Base-by-base conservation (phyloP, 1,140 invertebrate species). In the Chymomyza costata region DNA sequence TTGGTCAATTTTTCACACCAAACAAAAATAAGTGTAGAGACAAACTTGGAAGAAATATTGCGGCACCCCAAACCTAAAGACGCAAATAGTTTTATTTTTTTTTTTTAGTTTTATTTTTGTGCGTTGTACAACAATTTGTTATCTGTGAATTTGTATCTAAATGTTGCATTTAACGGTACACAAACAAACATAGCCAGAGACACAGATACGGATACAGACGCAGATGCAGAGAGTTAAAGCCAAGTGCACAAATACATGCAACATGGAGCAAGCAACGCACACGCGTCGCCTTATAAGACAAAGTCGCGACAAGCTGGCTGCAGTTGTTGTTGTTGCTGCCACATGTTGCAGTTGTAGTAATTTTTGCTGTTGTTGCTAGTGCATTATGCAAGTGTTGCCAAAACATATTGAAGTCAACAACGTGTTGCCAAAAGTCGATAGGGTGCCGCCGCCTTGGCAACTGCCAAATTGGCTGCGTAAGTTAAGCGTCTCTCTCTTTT, bases 91-190 rank as follows among this genome's bases (percentile, higher is more conserved):
- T 50, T 63, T 67, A 39, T 34, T 56, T 61, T 61, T 25, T 25
- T 59, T 45, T 48, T 47, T 17, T 18, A 10, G 11, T 37, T 45
- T 18, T 10, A 8, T 30, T 41, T 25, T 25, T 25, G 21, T 25
- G 37, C 47, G 58, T 73, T 73, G 63, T 74, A 64, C 69, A 73
- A 64, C 69, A 64, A 74, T 74, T 74, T 74, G 69, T 74, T 74
- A 74, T 74, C 69, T 69, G 30, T 21, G 59, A 54, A 74, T 41
- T 73, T 68, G 69, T 68, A 73, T 68, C 69, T 73, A 74, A 73
- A 60, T 59, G 69, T 60, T 74, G 69, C 69, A 74, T 63, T 74
- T 73, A 73, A 73, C 69, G 69, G 69, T 65, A 74, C 64, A 41
- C 40, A 49, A 44, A 11, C 37, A 58, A 60, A 74, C 64, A 41